Conservation (phyloP, 2,113 vertebrate genomes). For the Caretta caretta region DNA sequence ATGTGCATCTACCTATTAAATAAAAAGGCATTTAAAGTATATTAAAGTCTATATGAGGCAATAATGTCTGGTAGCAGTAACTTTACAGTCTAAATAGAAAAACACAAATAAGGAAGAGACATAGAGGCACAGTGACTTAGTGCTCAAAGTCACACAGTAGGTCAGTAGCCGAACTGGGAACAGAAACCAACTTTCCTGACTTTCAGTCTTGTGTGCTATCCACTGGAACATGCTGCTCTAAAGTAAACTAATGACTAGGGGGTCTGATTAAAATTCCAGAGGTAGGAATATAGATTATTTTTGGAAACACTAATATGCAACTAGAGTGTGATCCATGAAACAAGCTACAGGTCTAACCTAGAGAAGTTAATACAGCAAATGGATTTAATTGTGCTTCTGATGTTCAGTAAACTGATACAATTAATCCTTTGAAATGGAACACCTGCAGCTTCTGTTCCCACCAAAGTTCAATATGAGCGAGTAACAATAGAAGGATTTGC, state of each 20-base stretch:
- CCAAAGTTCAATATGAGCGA: background rate
- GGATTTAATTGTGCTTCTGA: background rate
- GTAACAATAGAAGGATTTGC: background rate
- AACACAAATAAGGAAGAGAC: background rate
- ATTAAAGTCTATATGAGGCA: background rate
- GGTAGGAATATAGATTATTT: background rate
- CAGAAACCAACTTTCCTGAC: background rate
- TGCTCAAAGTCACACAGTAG: background rate
- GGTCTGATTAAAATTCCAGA: background rate
- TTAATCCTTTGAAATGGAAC: background rate
- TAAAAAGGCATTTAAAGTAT: background rate
- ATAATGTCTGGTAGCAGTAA: background rate
- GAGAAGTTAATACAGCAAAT: background rate
- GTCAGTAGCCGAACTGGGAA: background rate
- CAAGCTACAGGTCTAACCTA: background rate
- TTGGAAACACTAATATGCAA: background rate
- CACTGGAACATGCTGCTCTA: background rate
- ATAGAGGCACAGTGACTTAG: background rate
- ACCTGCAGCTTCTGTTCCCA: background rate
- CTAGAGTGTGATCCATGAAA: background rate
- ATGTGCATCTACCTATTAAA: background rate
- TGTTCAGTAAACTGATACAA: background rate
- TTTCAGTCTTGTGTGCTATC: background rate
- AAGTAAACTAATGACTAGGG: background rate
- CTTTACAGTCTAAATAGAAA: background rate